phyloP scores from a whole-genome alignment of 2,113 vertebrate species.

The Aspiorhynchus laticeps region DNA sequence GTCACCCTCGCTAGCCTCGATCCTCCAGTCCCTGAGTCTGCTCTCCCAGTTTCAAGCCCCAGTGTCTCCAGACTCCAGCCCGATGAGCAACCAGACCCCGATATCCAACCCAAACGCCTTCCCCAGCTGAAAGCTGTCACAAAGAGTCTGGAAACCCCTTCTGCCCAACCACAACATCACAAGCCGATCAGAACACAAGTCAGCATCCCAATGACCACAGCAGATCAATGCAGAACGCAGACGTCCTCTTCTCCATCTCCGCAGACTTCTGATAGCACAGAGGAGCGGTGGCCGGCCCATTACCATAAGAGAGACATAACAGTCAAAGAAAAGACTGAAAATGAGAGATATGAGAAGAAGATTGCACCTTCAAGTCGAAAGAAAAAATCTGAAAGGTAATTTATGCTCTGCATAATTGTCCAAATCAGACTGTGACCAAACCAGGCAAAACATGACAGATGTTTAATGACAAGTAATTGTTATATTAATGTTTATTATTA shows the following conservation, averaged over 20 bases:
- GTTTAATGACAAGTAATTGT: neutral
- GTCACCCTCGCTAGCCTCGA: slow-evolving; percentile 25
- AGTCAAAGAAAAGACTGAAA: slow-evolving; percentile 41
- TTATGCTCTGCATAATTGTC: neutral
- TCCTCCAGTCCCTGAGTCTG: slow-evolving; percentile 38
- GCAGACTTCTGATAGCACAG: slow-evolving; percentile 41
- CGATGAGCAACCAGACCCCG: slow-evolving; percentile 68
- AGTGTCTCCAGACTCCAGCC: slow-evolving; percentile 53
- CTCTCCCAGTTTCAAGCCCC: slow-evolving; percentile 58
- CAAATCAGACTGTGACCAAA: neutral
- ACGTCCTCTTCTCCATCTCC: slow-evolving; percentile 28
- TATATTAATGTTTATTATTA: neutral
- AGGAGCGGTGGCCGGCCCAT: neutral
- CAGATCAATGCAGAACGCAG: slow-evolving; percentile 9
- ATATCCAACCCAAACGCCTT: slow-evolving; percentile 66
- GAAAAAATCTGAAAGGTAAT: slow-evolving; percentile 58
- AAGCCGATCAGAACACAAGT: slow-evolving; percentile 10
- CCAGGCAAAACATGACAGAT: neutral
- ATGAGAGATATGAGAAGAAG: slow-evolving; percentile 49
- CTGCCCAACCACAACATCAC: neutral
- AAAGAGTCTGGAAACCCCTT: slow-evolving; percentile 9
- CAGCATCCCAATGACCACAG: neutral
- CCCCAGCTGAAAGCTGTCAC: slow-evolving; percentile 27
- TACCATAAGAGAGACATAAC: slow-evolving; percentile 22
- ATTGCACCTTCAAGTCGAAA: slow-evolving; percentile 28